phyloP scores from a whole-genome alignment of 1,140 invertebrate species.

The Yoshiicerus persimilis region DNA sequence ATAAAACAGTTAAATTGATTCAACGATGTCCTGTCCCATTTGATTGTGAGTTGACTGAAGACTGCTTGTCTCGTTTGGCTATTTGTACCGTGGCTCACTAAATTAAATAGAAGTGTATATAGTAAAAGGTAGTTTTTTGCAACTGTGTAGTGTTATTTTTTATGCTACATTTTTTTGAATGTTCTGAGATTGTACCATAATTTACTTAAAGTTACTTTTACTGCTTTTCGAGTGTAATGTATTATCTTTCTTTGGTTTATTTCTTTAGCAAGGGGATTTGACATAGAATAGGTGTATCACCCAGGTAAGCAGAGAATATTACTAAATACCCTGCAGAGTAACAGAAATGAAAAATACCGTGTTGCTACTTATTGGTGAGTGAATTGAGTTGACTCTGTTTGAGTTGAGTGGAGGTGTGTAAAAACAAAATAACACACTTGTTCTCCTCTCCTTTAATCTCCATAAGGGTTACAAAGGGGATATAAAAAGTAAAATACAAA shows the following conservation, averaged over 20 bases:
- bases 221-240: no score
- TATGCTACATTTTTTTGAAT: no score
- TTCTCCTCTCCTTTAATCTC: constrained; percentile 2
- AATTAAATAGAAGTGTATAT: no score
- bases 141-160: no score
- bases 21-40: background rate
- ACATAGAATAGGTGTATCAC: background rate
- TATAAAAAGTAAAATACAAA: constrained; percentile 5
- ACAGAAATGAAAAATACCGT: background rate
- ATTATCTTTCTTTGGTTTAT: background rate
- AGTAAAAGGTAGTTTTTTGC: no score
- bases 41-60: no score
- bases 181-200: no score
- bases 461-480: background rate
- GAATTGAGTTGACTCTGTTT: background rate
- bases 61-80: background rate
- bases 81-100: no score
- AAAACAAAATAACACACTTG: constrained; percentile 12
- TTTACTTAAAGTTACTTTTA: no score
- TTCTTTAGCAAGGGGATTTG: background rate
- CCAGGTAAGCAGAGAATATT: no score
- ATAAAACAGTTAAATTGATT: no score
- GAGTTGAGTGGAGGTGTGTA: background rate
- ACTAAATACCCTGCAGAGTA: background rate
- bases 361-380: background rate